Base-by-base conservation (phyloP, 2,888 invertebrate genomes). In the Furcula furcula region DNA sequence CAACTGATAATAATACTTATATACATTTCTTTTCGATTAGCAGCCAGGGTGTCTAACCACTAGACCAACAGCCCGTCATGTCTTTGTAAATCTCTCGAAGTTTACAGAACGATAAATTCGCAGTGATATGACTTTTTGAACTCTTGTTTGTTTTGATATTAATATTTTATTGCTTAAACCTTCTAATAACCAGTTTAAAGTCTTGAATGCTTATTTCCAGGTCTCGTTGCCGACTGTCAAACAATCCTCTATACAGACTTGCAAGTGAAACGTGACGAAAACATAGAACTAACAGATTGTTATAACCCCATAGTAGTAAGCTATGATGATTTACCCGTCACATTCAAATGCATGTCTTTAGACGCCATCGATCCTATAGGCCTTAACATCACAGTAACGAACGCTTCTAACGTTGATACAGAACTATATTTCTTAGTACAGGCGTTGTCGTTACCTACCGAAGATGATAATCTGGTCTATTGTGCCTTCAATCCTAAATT, bases 211-310 rank as follows among this genome's bases (percentile, higher is more conserved):
- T 68, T 56, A 40, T 40, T 90, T 90, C 0, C 82, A 94, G 94
- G 94, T 56, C 83, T 95, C 29, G 90, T 92, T 7, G 90, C 92
- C 10, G 88, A 91, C 28, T 93, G 93, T 62, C 91, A 91, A 45
- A 93, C 93, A 2, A 79, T 92, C 36, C 67, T 93, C 18, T 89
- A 92, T 50, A 91, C 92, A 28, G 93, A 93, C 68, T 79, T 93
- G 59, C 91, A 91, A 60, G 84, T 92, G 7, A 90, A 90, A 60
- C 77, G 67, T 45, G 82, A 77, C 18, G 81, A 74, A 7, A 60
- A 86, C 4, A 77, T 83, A 6, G 55, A 65, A 14, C 50, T 80
- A n/a, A 68, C 78, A 29, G 74, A 82, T 39, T 85, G 83, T 34
- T 78, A 77, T 40, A 53, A 61, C 31, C 68, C 64, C 12, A 50